Conservation (phyloP, 2,797 vertebrate species). For the Helicolenus hilgendorfi region DNA sequence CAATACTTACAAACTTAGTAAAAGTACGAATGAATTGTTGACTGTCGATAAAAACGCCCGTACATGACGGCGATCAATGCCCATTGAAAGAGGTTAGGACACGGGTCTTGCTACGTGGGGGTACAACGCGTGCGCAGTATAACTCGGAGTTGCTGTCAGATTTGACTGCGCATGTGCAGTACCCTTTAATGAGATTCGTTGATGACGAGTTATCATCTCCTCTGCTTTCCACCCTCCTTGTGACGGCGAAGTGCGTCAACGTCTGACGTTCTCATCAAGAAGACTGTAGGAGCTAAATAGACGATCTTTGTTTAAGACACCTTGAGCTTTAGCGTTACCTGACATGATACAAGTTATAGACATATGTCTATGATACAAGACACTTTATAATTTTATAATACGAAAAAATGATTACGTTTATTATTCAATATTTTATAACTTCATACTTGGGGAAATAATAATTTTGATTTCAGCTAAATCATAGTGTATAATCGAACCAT, state of each 20-base stretch:
- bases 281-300: not conserved
- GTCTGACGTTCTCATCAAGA: conserved; percentile 17
- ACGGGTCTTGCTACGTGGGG: too few relatives aligned
- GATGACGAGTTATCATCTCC: too few relatives aligned
- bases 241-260: not conserved
- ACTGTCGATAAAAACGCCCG: not conserved
- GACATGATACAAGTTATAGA: too few relatives aligned
- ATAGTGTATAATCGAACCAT: too few relatives aligned
- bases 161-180: too few relatives aligned
- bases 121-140: too few relatives aligned
- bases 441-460: not conserved
- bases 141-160: too few relatives aligned
- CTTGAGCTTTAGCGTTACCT: not conserved
- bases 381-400: not conserved
- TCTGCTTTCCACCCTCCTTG: not conserved
- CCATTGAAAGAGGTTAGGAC: too few relatives aligned
- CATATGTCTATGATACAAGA: not conserved
- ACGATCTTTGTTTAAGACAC: not conserved
- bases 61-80: not conserved
- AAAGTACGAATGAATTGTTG: not conserved
- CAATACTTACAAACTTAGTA: conserved; percentile 11
- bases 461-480: too few relatives aligned
- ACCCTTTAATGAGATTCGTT: too few relatives aligned
- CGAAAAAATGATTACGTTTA: not conserved
- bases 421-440: not conserved